Percentiles rank a stretch among this genome's conserved stretches.
These are phyloP conservation scores for Iguana delicatissima DNA, from an alignment of 2,797 vertebrate species.

Conservation along the genomic window DNA sequence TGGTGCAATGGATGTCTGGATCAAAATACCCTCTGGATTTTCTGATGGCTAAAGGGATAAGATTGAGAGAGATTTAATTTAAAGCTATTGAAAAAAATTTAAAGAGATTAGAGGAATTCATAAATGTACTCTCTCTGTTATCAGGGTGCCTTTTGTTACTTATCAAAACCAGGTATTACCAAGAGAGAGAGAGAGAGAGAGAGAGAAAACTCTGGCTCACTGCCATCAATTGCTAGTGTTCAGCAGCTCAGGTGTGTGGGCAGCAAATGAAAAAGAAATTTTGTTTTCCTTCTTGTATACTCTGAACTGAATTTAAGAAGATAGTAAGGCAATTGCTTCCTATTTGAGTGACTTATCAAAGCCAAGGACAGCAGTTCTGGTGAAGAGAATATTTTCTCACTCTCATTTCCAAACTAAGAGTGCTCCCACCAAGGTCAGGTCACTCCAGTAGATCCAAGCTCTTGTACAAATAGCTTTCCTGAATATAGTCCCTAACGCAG, in stretches of 20 bases:
- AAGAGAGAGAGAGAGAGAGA: too few species aligned
- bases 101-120: constrained; percentile 79
- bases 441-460: not conserved
- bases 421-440: constrained; percentile 27
- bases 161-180: constrained; percentile 32
- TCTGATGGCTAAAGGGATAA: constrained; percentile 82
- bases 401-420: constrained; percentile 13
- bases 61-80: constrained; percentile 81
- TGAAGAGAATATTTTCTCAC: not conserved
- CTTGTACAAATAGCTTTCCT: constrained; percentile 6
- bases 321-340: not conserved
- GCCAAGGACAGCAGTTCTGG: not conserved
- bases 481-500: not conserved
- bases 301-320: constrained; percentile 22
- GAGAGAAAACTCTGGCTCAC: not conserved
- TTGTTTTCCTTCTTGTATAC: constrained; percentile 11
- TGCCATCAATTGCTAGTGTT: constrained; percentile 39
- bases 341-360: constrained; percentile 30
- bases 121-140: constrained; percentile 67
- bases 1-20: constrained; percentile 78
- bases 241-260: constrained; percentile 18
- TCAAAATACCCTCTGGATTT: constrained; percentile 84
- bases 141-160: constrained; percentile 69
- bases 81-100: constrained; percentile 79
- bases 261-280: constrained; percentile 24